Base-by-base conservation (phyloP, 2,797 vertebrate species). In the Threskiornis aethiopicus region DNA sequence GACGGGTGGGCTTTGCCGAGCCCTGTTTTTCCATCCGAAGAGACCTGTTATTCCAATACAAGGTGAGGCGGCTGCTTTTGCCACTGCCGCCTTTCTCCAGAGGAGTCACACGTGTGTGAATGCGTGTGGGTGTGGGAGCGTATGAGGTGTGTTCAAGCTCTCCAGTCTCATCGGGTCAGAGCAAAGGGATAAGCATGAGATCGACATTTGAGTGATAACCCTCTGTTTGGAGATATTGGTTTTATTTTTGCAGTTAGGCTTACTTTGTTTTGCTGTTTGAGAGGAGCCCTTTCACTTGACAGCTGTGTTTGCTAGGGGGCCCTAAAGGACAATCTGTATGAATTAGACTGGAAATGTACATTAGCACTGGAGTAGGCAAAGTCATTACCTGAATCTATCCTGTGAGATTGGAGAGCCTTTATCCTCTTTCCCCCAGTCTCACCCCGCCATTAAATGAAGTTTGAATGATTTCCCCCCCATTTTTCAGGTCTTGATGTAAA, bases 401-500 rank as follows among this genome's bases (percentile, higher is more conserved):
- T 88, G 46, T 87, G 81, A 83, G 75, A 71, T 15, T 78, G 69
- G 76, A 96, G 67, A 89, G 80, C 70, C 84, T 70, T 84, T 87
- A 69, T 28, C 76, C 14, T 96, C 96, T 80, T 81, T 57, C 46
- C 46, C 37, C 41, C 19, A 37, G 18, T 62, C 62, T 37, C 25
- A 16, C 47, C 62, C 16, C 47, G 16, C 52, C 78, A 17, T 54
- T 77, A 94, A 87, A 59, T 14, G n/a, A 90, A 59, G 39, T 90
- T 80, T 72, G 80, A 96, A 89, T 85, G 75, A 85, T 37, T 37
- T 67, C 19, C 2, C 19, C 16, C 76, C 28, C n/a, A 35, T 96
- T 96, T 97, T 95, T 96, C 87, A 94, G 92, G 83, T 96, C 70
- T 69, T 76, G 66, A 54, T 97, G 96, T 97, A 88, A 95, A 94